Base-by-base conservation (phyloP, 2,113 vertebrate species). In the Spheniscus mendiculus region DNA sequence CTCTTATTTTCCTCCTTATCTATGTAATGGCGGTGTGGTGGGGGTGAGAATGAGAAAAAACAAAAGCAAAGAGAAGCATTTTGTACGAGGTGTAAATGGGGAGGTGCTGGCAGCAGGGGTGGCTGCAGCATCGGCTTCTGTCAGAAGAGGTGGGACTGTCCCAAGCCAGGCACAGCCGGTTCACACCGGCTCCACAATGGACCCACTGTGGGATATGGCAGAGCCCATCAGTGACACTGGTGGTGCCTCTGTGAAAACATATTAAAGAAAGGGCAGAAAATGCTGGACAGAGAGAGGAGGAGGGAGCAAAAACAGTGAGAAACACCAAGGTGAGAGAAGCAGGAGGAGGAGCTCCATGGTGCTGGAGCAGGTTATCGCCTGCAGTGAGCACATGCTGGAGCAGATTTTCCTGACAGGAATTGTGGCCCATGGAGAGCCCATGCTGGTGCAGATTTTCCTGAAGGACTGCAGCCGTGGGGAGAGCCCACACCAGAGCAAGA, bases 1-100 rank as follows among this genome's bases (percentile, higher is more conserved):
- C 7, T 63, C 32, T 71, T 7, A 2, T 30, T 47, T 29, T 19
- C 25, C 44, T 66, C 27, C 29, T 50, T 15, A 34, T 6, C 59
- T 11, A 1, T 0, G 0, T 2, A 29, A 11, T 1, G 30, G 38
- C 0, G 1, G 36, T 2, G 21, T 1, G 0, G 15, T 8, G 27
- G 17, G 18, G 12, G 10, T 9, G 9, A 50, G 13, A 45, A 50
- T 2, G 11, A 45, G 55, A 19, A 23, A 38, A 32, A 45, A 2
- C 5, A 23, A 8, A n/a, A 47, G 23, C 9, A 9, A 50, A 26
- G 1, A 25, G 32, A 27, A 66, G 45, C 21, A 7, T 27, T 36
- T 12, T 3, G 25, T 19, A 6, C 2, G 3, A 17, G 12, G 15
- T 29, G 26, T 21, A 12, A 20, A 7, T 0, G 5, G 7, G 27